phyloP scores from a whole-genome alignment of 2,888 invertebrate species.

The Phaedon cochleariae region DNA sequence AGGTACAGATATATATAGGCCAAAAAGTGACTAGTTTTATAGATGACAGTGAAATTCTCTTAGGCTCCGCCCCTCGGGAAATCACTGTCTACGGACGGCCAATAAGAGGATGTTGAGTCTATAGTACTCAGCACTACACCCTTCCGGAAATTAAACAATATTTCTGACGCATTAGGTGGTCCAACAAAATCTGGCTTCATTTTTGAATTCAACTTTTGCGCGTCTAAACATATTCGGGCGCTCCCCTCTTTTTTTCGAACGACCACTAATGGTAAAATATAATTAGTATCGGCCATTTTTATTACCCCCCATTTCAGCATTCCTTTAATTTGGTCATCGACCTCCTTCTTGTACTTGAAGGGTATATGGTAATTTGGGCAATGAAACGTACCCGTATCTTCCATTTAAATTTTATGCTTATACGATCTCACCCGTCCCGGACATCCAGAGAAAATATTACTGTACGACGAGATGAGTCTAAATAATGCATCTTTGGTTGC shows the following conservation, averaged over 20 bases:
- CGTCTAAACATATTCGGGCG: slow-evolving; percentile 36
- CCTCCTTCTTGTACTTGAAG: neutral
- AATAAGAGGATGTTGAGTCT: no score
- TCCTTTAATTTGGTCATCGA: slow-evolving; percentile 14
- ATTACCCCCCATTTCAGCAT: slow-evolving; percentile 27
- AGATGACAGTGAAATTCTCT: no score
- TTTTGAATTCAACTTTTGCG: slow-evolving; percentile 25
- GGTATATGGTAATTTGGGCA: slow-evolving; percentile 17
- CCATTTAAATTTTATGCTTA: slow-evolving; percentile 14
- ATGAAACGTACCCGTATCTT: slow-evolving; percentile 14
- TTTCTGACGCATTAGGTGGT: slow-evolving; percentile 26
- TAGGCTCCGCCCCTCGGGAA: no score
- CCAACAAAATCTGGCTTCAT: slow-evolving; percentile 27
- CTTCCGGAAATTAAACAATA: slow-evolving; percentile 26
- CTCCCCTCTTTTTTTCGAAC: slow-evolving; percentile 33
- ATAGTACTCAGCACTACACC: no score
- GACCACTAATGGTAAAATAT: slow-evolving; percentile 23
- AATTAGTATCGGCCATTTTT: slow-evolving; percentile 17
- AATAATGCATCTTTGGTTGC: neutral
- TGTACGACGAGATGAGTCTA: neutral
- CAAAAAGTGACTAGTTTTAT: no score
- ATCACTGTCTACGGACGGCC: no score
- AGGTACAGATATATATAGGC: no score
- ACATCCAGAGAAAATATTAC: neutral
- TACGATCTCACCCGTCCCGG: neutral